Evolutionary conservation across 2,113 vertebrate species (phyloP).

Genomic region (Recurvirostra avosetta): DNA sequence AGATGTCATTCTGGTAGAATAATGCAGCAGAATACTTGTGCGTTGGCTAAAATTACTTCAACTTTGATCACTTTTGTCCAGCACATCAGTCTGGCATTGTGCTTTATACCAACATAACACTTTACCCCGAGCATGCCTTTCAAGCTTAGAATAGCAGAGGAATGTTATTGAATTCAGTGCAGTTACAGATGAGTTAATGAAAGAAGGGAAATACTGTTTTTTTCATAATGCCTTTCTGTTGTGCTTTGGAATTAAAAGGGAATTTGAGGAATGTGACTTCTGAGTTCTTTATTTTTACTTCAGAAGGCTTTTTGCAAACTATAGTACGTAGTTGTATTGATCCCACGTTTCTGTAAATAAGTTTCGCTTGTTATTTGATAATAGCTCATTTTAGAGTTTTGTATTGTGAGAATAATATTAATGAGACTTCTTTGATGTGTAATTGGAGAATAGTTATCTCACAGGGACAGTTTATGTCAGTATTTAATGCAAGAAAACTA

Average conservation of each 20-base stretch:
- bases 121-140: conserved; percentile 80
- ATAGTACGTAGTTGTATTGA: conserved; percentile 5
- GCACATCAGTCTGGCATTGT: conserved; percentile 95
- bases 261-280: conserved; percentile 86
- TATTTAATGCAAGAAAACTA: background rate
- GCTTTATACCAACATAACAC: conserved; percentile 93
- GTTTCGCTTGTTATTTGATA: background rate
- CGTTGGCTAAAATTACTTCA: conserved; percentile 80
- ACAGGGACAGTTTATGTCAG: background rate
- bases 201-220: conserved; percentile 97
- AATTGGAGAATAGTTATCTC: background rate
- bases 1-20: conserved; percentile 84
- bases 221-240: conserved; percentile 88
- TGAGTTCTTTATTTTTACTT: conserved; percentile 67
- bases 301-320: conserved; percentile 31
- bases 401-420: background rate
- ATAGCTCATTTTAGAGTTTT: background rate
- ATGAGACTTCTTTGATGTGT: background rate
- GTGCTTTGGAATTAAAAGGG: conserved; percentile 85
- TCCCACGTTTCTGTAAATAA: background rate
- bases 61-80: conserved; percentile 94
- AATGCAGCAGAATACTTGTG: conserved; percentile 85
- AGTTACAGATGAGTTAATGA: conserved; percentile 88
- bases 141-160: conserved; percentile 88
- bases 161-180: conserved; percentile 92